Evolutionary conservation across 2,797 vertebrate species (phyloP).

Genomic region (Platyrinchus mystaceus): DNA sequence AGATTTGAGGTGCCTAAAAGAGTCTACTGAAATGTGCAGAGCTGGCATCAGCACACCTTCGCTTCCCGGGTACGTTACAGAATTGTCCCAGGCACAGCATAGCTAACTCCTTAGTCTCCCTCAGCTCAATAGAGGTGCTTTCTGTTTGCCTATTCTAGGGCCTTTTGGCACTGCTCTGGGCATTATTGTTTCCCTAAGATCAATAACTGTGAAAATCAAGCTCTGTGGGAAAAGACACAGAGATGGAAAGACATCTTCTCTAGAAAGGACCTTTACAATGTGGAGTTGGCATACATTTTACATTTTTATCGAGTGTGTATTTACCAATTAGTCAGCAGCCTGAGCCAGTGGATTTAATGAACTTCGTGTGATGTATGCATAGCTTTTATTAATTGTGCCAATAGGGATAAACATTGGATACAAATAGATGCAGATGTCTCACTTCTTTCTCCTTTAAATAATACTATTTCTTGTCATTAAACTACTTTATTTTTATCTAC

Average conservation of each 20-base stretch:
- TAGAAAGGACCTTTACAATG: slow-evolving; percentile 27
- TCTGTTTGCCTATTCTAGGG: not conserved
- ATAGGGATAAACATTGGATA: slow-evolving; percentile 68
- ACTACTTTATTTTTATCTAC: not conserved
- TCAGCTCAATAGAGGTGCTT: not conserved
- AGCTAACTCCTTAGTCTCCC: not conserved
- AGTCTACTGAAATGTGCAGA: not conserved
- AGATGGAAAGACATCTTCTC: not conserved
- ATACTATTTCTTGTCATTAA: slow-evolving; percentile 1
- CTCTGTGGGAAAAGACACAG: slow-evolving; percentile 2
- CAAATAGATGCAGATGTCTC: slow-evolving; percentile 70
- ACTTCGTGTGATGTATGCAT: slow-evolving; percentile 74
- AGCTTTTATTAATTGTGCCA: slow-evolving; percentile 74
- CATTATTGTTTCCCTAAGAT: not conserved
- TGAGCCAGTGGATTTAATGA: slow-evolving; percentile 73
- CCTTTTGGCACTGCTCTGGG: not conserved
- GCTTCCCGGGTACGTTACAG: not conserved
- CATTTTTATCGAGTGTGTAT: slow-evolving; percentile 65
- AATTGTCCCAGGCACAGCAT: not conserved
- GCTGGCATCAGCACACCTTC: not conserved
- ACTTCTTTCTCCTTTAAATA: slow-evolving; percentile 50
- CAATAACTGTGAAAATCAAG: not conserved
- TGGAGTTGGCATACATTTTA: slow-evolving; percentile 48
- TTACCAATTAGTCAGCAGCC: slow-evolving; percentile 75
- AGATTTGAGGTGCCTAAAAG: not conserved